A percentile compares a stretch with the other conserved stretches of the same genome.
Conservation (phyloP, 2,888 invertebrate genomes). For the Eilema caniola region DNA sequence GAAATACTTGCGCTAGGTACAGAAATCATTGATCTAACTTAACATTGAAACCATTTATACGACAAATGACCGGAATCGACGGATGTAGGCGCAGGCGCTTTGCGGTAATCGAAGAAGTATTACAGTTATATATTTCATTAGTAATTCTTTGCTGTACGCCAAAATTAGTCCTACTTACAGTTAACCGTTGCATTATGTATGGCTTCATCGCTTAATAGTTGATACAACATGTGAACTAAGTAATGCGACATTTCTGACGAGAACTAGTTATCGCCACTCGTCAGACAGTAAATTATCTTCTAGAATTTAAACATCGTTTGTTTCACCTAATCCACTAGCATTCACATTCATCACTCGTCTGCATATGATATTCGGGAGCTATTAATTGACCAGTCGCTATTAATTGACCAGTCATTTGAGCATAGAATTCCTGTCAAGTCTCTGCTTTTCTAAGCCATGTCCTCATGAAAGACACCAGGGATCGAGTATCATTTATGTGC, state of each 20-base stretch:
- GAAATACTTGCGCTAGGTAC: no score
- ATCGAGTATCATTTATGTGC: neutral
- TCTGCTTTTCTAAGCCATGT: neutral
- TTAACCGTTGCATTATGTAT: neutral
- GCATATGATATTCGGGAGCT: neutral
- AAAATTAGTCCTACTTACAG: neutral
- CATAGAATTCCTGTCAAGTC: neutral
- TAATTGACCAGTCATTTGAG: no score
- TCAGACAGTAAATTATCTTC: neutral
- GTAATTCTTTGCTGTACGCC: slow-evolving; percentile 2
- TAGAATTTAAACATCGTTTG: neutral
- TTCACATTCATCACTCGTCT: no score
- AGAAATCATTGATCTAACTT: no score
- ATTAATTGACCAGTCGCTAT: neutral
- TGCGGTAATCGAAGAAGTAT: slow-evolving; percentile 1
- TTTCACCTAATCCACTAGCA: neutral
- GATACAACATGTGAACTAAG: slow-evolving; percentile 4
- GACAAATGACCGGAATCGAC: neutral
- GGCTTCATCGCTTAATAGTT: slow-evolving; percentile 4
- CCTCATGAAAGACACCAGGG: neutral
- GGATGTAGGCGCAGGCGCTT: slow-evolving; percentile 3
- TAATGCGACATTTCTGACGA: neutral
- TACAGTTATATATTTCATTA: neutral
- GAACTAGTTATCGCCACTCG: neutral
- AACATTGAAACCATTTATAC: no score